phyloP scores from a whole-genome alignment of 2,113 vertebrate genomes.

The Tursiops truncatus region DNA sequence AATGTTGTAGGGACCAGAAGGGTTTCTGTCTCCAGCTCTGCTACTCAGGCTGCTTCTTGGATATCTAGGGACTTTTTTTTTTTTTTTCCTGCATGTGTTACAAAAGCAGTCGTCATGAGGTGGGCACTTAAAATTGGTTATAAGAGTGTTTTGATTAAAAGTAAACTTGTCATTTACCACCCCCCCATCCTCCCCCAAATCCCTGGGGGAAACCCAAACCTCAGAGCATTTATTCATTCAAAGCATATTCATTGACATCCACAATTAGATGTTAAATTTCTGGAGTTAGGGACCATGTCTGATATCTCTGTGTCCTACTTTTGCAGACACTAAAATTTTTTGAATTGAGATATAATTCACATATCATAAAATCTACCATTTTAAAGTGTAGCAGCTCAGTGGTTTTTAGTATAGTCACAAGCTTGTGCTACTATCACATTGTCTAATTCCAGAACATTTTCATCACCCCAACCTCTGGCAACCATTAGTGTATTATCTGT shows the following conservation, averaged over 20 bases:
- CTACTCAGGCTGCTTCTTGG: not conserved
- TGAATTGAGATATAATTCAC: not conserved
- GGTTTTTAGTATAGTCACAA: not conserved
- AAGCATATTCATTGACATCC: not conserved
- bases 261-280: not conserved
- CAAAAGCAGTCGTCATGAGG: not conserved
- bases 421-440: not conserved
- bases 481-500: not conserved
- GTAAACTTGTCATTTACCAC: not conserved
- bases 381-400: not conserved
- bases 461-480: not conserved
- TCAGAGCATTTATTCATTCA: slow-evolving; percentile 9
- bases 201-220: not conserved
- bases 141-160: not conserved
- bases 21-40: not conserved
- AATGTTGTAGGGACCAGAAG: not conserved
- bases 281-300: not conserved
- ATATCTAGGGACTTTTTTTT: not conserved
- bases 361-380: not conserved
- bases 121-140: not conserved
- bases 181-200: not conserved
- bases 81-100: not conserved
- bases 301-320: not conserved
- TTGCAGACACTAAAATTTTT: not conserved
- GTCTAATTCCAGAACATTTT: not conserved